A percentile compares a stretch with the other conserved stretches of the same genome.
Evolutionary conservation across 2,113 vertebrate species (phyloP).

Genomic region (Pheucticus melanocephalus): DNA sequence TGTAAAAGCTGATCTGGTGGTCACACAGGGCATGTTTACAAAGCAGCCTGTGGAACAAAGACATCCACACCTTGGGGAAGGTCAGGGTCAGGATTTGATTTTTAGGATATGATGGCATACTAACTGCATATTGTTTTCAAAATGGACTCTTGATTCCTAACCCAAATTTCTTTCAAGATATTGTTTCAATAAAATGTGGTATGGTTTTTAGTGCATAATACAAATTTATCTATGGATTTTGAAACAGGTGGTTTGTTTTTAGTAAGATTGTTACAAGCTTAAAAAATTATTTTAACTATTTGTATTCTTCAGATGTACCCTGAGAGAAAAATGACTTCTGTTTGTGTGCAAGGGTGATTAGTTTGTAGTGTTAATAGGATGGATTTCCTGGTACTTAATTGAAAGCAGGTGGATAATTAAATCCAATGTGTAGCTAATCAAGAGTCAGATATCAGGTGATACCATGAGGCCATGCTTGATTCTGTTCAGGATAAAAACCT

Average conservation of each 20-base stretch:
- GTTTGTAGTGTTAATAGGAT: conserved; percentile 50
- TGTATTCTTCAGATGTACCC: neutral
- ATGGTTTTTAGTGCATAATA: neutral
- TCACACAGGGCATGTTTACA: neutral
- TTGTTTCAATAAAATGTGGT: neutral
- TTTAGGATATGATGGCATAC: neutral
- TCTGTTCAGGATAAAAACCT: neutral
- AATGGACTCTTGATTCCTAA: neutral
- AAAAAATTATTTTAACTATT: neutral
- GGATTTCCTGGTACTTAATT: conserved; percentile 56
- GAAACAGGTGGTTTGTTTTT: neutral
- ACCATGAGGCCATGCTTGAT: neutral
- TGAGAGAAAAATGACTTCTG: neutral
- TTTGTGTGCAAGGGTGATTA: conserved; percentile 39
- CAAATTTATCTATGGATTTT: neutral
- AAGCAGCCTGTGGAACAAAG: neutral
- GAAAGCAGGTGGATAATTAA: conserved; percentile 70
- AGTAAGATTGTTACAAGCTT: neutral
- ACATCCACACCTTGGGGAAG: neutral
- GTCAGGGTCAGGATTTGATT: neutral
- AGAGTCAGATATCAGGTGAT: conserved; percentile 31
- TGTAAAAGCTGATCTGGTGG: neutral
- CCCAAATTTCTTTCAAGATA: neutral
- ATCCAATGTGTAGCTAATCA: conserved; percentile 64
- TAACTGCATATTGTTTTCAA: neutral